Conservation (phyloP, 2,888 invertebrate genomes). For the Clistopyga incitator region DNA sequence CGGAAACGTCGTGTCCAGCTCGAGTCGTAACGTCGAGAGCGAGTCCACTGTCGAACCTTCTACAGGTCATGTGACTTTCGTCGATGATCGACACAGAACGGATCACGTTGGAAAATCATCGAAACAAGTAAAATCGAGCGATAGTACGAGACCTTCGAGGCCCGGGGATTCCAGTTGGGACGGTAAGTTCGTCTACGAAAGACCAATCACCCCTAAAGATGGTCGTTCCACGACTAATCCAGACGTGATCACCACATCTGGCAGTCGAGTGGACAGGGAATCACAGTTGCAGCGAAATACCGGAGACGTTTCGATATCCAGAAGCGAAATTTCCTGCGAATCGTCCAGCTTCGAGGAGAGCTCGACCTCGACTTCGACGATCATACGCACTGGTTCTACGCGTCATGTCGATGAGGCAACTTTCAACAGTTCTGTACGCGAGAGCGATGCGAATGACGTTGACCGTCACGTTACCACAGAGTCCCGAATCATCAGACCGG, state of each 20-base stretch:
- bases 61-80: slow-evolving; percentile 59
- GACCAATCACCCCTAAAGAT: slow-evolving; percentile 30
- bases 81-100: slow-evolving; percentile 50
- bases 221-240: slow-evolving; percentile 40
- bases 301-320: slow-evolving; percentile 40
- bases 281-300: slow-evolving; percentile 55
- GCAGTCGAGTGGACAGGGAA: not conserved
- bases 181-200: slow-evolving; percentile 83
- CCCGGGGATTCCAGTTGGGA: slow-evolving; percentile 84
- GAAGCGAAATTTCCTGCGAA: slow-evolving; percentile 52
- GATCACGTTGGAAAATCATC: slow-evolving; percentile 34
- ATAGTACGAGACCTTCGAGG: slow-evolving; percentile 72
- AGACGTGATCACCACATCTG: slow-evolving; percentile 55
- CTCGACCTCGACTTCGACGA: slow-evolving; percentile 71
- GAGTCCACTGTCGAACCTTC: slow-evolving; percentile 72
- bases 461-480: slow-evolving; percentile 42
- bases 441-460: slow-evolving; percentile 32
- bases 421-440: slow-evolving; percentile 15
- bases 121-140: slow-evolving; percentile 32
- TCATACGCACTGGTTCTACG: slow-evolving; percentile 68
- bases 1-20: slow-evolving; percentile 73
- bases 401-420: slow-evolving; percentile 43
- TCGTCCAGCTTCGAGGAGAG: slow-evolving; percentile 70
- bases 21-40: slow-evolving; percentile 73
- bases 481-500: slow-evolving; percentile 53